Evolutionary conservation across 2,888 invertebrate species (phyloP).

Genomic region (Boloria euphrosyne): DNA sequence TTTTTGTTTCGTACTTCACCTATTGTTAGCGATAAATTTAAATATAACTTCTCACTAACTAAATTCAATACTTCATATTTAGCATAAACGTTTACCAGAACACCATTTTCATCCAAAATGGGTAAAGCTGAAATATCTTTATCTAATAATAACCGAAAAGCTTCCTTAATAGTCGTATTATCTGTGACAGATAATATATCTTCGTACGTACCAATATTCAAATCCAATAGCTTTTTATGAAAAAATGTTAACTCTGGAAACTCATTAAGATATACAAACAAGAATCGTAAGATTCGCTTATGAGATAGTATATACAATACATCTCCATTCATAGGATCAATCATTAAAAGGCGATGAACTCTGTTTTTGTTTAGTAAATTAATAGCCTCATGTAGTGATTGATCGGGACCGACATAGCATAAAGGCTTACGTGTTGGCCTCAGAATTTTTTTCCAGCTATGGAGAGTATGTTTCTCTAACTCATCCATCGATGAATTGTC

Average conservation of each 20-base stretch:
- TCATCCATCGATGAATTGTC: constrained; percentile 74
- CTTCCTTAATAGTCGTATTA: constrained; percentile 67
- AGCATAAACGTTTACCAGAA: constrained; percentile 72
- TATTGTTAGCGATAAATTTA: constrained; percentile 92
- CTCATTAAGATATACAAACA: constrained; percentile 77
- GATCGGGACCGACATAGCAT: constrained; percentile 70
- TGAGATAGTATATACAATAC: constrained; percentile 76
- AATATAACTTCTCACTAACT: constrained; percentile 96
- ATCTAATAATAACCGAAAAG: constrained; percentile 71
- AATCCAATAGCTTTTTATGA: constrained; percentile 68
- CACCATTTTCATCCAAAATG: constrained; percentile 69
- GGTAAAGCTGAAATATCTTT: constrained; percentile 77
- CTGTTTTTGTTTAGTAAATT: constrained; percentile 72
- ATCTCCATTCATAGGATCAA: constrained; percentile 70
- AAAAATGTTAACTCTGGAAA: constrained; percentile 78
- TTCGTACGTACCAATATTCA: constrained; percentile 75
- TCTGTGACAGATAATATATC: constrained; percentile 71
- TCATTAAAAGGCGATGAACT: constrained; percentile 72
- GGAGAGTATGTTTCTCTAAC: constrained; percentile 72
- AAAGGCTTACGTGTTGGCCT: constrained; percentile 67
- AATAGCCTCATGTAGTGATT: constrained; percentile 75
- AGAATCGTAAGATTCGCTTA: constrained; percentile 74
- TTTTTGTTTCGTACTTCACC: constrained; percentile 93
- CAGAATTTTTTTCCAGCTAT: constrained; percentile 74
- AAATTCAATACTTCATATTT: constrained; percentile 86